Conservation (phyloP, 2,888 invertebrate species). For the Salpingus planirostris region DNA sequence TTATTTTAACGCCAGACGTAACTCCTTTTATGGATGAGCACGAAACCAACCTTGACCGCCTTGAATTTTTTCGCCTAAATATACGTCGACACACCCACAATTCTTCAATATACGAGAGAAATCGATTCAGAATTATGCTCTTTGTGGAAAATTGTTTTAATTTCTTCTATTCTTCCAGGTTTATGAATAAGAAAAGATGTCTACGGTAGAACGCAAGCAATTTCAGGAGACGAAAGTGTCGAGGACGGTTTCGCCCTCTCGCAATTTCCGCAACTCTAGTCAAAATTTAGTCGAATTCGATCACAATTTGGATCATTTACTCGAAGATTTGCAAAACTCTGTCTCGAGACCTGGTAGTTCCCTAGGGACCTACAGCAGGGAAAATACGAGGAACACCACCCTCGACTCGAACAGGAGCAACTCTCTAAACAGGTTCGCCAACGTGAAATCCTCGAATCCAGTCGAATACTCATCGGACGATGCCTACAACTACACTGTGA, state of each 20-base stretch:
- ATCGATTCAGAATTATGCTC: too few species aligned
- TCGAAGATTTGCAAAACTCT: conserved; percentile 41
- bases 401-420: conserved; percentile 27
- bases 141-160: too few species aligned
- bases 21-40: conserved; percentile 12
- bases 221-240: conserved; percentile 37
- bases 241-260: conserved; percentile 34
- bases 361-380: conserved; percentile 29
- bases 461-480: conserved; percentile 39
- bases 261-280: conserved; percentile 28
- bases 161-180: conserved; percentile 5
- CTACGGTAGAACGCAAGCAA: conserved; percentile 39
- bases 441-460: conserved; percentile 35
- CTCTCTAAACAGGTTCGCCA: conserved; percentile 32
- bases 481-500: conserved; percentile 36
- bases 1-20: conserved; percentile 1
- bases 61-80: conserved; percentile 1
- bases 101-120: too few species aligned
- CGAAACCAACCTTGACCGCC: conserved; percentile 10
- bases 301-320: conserved; percentile 38
- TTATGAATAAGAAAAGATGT: conserved; percentile 27
- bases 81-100: too few species aligned
- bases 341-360: conserved; percentile 38
- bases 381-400: conserved; percentile 21
- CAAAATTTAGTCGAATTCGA: conserved; percentile 39